Conservation (phyloP, 2,797 vertebrate species). For the Helicolenus hilgendorfi region DNA sequence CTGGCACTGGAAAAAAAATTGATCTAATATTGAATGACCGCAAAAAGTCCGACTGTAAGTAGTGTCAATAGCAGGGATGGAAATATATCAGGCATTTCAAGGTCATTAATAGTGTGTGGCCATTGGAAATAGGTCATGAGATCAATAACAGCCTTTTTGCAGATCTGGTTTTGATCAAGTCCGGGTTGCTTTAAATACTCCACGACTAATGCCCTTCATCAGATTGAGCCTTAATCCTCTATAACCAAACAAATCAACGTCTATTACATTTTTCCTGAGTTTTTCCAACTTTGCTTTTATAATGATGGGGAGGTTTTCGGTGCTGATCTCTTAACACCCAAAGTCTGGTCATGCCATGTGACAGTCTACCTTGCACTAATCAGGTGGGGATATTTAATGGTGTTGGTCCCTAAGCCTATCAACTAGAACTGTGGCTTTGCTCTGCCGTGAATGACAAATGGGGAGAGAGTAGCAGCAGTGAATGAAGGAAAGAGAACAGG, state of each 20-base stretch:
- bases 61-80: constrained; percentile 19
- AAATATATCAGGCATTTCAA: constrained; percentile 29
- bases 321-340: constrained; percentile 29
- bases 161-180: constrained; percentile 7
- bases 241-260: not conserved
- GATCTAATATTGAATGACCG: constrained; percentile 54
- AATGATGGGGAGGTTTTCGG: constrained; percentile 11
- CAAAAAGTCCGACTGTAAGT: constrained; percentile 35
- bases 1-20: constrained; percentile 25
- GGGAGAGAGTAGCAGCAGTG: constrained; percentile 26
- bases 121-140: constrained; percentile 51
- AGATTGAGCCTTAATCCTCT: constrained; percentile 17
- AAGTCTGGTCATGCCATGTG: constrained; percentile 32
- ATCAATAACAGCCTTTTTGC: constrained; percentile 41
- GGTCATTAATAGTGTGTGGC: constrained; percentile 37
- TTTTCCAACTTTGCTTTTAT: constrained; percentile 22
- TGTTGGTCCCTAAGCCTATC: constrained; percentile 80
- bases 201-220: not conserved
- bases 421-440: constrained; percentile 74
- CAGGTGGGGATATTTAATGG: constrained; percentile 79
- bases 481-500: constrained; percentile 43
- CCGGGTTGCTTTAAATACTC: not conserved
- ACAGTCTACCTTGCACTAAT: constrained; percentile 72
- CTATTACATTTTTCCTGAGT: not conserved
- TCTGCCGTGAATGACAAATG: constrained; percentile 48